Evolutionary conservation across 2,888 invertebrate genomes (phyloP).

Genomic region (Drosophila prostipennis): DNA sequence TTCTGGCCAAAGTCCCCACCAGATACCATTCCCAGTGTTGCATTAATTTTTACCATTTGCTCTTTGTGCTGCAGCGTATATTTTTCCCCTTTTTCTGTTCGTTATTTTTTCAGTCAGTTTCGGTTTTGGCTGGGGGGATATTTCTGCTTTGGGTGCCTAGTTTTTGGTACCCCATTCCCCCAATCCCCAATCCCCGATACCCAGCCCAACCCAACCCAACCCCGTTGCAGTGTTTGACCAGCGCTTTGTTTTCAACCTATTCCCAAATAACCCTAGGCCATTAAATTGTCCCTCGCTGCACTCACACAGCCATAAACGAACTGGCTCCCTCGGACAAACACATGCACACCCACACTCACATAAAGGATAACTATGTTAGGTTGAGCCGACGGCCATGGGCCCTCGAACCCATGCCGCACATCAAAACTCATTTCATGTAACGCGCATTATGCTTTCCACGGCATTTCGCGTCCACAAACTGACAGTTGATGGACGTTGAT

Average conservation of each 20-base stretch:
- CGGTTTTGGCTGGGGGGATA: slow-evolving; percentile 30
- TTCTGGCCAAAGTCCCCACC: slow-evolving; percentile 39
- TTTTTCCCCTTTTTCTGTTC: slow-evolving; percentile 17
- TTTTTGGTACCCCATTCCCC: slow-evolving; percentile 17
- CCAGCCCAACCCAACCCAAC: background rate
- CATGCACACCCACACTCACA: slow-evolving; percentile 15
- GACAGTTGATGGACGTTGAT: slow-evolving; percentile 58
- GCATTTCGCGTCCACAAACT: slow-evolving; percentile 72
- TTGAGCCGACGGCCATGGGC: slow-evolving; percentile 43
- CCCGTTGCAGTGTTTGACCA: slow-evolving; percentile 38
- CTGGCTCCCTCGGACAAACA: slow-evolving; percentile 6
- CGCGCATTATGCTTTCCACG: slow-evolving; percentile 77
- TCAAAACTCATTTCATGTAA: slow-evolving; percentile 75
- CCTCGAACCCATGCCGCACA: slow-evolving; percentile 45
- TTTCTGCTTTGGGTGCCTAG: slow-evolving; percentile 31
- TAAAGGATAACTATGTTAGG: slow-evolving; percentile 38
- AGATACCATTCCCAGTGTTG: slow-evolving; percentile 40
- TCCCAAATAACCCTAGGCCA: slow-evolving; percentile 55
- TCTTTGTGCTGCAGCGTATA: slow-evolving; percentile 46
- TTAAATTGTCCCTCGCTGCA: slow-evolving; percentile 49
- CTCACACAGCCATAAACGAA: slow-evolving; percentile 17
- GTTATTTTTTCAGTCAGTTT: slow-evolving; percentile 24
- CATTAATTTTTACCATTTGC: slow-evolving; percentile 58
- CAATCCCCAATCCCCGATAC: background rate
- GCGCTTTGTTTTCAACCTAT: slow-evolving; percentile 44